Evolutionary conservation across 2,797 vertebrate genomes (phyloP).

Genomic region (Anniella stebbinsi): DNA sequence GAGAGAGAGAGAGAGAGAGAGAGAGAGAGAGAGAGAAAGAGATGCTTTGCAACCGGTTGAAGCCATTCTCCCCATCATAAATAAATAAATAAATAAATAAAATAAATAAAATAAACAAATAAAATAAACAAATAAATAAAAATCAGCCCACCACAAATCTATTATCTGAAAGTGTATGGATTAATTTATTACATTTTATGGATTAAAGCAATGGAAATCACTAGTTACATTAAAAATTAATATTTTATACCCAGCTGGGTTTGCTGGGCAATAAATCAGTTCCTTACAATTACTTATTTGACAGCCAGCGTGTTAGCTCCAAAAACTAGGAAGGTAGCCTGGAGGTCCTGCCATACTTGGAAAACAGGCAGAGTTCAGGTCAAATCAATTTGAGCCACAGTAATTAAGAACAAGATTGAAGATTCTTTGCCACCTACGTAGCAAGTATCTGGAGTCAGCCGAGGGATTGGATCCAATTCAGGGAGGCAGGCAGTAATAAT

Average conservation of each 20-base stretch:
- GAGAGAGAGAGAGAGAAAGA: slow-evolving; percentile 19
- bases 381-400: slow-evolving; percentile 74
- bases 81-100: neutral
- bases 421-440: slow-evolving; percentile 62
- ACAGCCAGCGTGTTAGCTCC: slow-evolving; percentile 75
- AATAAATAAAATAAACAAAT: neutral
- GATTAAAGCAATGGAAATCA: slow-evolving; percentile 72
- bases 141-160: slow-evolving; percentile 41
- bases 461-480: slow-evolving; percentile 53
- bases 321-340: slow-evolving; percentile 71
- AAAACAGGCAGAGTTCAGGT: slow-evolving; percentile 71
- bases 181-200: slow-evolving; percentile 73
- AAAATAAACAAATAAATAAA: neutral
- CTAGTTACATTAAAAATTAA: slow-evolving; percentile 76
- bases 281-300: slow-evolving; percentile 76
- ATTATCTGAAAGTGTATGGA: slow-evolving; percentile 66
- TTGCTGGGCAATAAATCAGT: slow-evolving; percentile 71
- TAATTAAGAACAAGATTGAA: slow-evolving; percentile 77
- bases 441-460: slow-evolving; percentile 58
- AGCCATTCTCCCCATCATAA: slow-evolving; percentile 39
- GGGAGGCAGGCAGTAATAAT: neutral
- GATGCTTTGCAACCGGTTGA: slow-evolving; percentile 56
- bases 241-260: slow-evolving; percentile 73
- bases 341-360: slow-evolving; percentile 65
- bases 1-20: too few relatives aligned